Conservation (phyloP, 2,797 vertebrate genomes). For the Gallinago stenura region DNA sequence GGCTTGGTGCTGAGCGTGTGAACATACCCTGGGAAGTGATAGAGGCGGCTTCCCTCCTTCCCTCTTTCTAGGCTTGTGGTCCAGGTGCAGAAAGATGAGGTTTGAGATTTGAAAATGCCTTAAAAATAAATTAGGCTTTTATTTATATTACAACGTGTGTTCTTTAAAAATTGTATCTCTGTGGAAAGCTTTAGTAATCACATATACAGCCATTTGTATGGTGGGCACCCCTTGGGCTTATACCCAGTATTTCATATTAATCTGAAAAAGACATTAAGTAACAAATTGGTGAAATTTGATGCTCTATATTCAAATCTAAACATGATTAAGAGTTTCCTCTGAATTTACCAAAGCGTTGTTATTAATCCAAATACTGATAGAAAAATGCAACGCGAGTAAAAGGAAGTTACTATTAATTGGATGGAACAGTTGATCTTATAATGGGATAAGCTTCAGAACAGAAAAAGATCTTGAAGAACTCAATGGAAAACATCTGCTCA, state of each 20-base stretch:
- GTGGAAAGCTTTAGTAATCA: neutral
- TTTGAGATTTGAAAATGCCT: neutral
- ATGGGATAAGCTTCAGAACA: neutral
- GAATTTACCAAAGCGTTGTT: neutral
- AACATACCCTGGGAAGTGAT: neutral
- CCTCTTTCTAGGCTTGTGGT: neutral
- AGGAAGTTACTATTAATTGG: neutral
- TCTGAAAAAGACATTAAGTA: neutral
- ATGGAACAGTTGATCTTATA: neutral
- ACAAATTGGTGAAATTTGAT: neutral
- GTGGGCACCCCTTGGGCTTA: neutral
- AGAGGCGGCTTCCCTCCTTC: neutral
- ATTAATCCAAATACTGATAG: neutral
- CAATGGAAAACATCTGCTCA: constrained; percentile 43
- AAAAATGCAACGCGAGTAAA: neutral
- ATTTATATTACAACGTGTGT: neutral
- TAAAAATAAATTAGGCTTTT: neutral
- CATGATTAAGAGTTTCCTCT: neutral
- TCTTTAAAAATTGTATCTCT: neutral
- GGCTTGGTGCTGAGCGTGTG: neutral
- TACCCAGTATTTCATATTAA: neutral
- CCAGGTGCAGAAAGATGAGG: neutral
- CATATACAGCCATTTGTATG: neutral
- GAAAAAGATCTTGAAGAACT: neutral
- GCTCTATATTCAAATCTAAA: neutral